Conservation (phyloP, 23 tunicate species). For the Trididemnum clinides region DNA sequence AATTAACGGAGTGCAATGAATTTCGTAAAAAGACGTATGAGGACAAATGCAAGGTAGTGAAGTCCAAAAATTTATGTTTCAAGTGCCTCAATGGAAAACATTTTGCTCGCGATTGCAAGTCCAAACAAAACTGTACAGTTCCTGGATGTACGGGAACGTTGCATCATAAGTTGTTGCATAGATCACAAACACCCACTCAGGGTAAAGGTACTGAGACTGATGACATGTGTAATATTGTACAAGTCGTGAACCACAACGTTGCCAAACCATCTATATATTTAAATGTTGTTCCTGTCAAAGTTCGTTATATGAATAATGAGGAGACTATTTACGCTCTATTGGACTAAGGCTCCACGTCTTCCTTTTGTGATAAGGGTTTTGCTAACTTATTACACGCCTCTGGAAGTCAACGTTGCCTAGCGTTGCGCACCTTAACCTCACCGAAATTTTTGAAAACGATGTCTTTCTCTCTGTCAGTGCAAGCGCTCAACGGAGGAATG, state of each 20-base stretch:
- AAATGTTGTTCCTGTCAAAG: constrained; percentile 13
- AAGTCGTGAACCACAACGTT: too few species aligned
- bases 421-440: neutral
- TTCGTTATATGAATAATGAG: neutral
- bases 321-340: neutral
- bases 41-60: neutral
- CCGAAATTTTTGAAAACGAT: neutral
- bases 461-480: neutral
- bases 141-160: neutral
- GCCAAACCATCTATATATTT: neutral
- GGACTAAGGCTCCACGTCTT: constrained; percentile 1
- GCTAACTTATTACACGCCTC: neutral
- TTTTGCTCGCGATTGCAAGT: too few species aligned
- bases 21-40: too few species aligned
- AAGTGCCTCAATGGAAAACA: neutral
- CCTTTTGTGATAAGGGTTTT: neutral
- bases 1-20: too few species aligned
- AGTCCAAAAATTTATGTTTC: neutral
- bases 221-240: too few species aligned
- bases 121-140: neutral
- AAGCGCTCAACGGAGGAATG: neutral
- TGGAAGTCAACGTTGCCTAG: neutral
- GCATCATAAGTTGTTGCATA: neutral
- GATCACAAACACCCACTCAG: too few species aligned
- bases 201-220: too few species aligned